These are phyloP conservation scores for Acanthosepion esculentum DNA, from an alignment of 2,888 invertebrate genomes.

Conservation along the genomic window DNA sequence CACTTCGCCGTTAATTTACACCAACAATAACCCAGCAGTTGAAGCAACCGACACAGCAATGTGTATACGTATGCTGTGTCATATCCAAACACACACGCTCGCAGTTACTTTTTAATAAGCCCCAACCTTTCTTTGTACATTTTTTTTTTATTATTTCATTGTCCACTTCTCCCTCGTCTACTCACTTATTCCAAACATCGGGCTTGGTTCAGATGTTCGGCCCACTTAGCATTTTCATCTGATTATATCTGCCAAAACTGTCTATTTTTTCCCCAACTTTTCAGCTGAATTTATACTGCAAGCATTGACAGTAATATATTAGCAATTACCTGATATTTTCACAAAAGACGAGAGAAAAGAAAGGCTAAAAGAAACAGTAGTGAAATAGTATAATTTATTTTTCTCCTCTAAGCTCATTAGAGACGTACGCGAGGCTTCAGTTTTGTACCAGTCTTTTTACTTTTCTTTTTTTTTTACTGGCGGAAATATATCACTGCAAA, in stretches of 20 bases:
- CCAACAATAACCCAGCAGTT: background rate
- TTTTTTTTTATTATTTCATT: background rate
- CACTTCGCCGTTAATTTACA: background rate
- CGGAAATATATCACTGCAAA: too few relatives aligned
- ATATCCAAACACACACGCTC: background rate
- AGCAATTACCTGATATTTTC: constrained; percentile 17
- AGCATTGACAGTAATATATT: background rate
- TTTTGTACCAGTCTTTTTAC: too few relatives aligned
- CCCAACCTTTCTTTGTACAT: too few relatives aligned
- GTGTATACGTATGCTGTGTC: background rate
- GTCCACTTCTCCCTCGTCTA: background rate
- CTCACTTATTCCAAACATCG: background rate
- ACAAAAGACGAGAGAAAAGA: background rate
- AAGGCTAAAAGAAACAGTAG: background rate
- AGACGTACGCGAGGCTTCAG: too few relatives aligned
- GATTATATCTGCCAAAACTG: constrained; percentile 15
- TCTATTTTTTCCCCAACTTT: background rate
- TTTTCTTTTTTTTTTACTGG: too few relatives aligned
- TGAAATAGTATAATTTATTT: too few relatives aligned
- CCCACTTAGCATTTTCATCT: constrained; percentile 33
- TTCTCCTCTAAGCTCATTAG: too few relatives aligned
- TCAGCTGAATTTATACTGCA: background rate
- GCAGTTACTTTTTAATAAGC: background rate
- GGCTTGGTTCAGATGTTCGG: background rate
- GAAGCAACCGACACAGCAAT: background rate